These are phyloP conservation scores for Gryon sp. DNA, from an alignment of 1,140 invertebrate species.

Conservation along the genomic window DNA sequence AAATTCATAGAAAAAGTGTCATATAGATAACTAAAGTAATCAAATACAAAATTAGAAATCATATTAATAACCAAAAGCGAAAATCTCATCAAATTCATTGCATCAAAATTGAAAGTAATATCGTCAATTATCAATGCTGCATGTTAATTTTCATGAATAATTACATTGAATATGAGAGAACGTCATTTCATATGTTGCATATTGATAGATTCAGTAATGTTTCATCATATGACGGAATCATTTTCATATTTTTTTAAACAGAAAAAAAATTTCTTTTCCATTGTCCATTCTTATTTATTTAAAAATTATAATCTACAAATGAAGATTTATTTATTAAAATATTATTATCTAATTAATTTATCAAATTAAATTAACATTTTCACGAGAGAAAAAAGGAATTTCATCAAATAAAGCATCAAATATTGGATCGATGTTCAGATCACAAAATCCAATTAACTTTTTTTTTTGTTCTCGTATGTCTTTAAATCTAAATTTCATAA, in stretches of 20 bases:
- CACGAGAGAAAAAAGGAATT: background rate
- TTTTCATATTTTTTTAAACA: background rate
- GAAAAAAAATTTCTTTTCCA: background rate
- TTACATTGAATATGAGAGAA: conserved; percentile 5
- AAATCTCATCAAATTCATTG: conserved; percentile 5
- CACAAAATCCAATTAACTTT: conserved; percentile 21
- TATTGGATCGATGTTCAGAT: too few species aligned
- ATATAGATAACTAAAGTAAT: background rate
- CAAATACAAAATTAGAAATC: background rate
- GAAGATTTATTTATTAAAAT: background rate
- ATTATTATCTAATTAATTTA: background rate
- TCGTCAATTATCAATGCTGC: background rate
- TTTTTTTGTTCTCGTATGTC: background rate
- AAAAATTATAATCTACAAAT: too few species aligned
- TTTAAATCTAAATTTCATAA: conserved; percentile 11
- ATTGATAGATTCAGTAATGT: conserved; percentile 4
- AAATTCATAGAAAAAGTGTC: too few species aligned
- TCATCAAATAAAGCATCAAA: too few species aligned
- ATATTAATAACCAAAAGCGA: background rate
- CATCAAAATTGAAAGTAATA: conserved; percentile 2
- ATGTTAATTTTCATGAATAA: conserved; percentile 11
- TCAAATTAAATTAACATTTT: background rate
- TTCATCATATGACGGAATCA: background rate
- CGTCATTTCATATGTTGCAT: background rate
- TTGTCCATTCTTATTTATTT: too few species aligned